Percentiles rank a stretch among this genome's conserved stretches.
phyloP scores from a whole-genome alignment of 2,797 vertebrate species.

The Pipistrellus pipistrellus region DNA sequence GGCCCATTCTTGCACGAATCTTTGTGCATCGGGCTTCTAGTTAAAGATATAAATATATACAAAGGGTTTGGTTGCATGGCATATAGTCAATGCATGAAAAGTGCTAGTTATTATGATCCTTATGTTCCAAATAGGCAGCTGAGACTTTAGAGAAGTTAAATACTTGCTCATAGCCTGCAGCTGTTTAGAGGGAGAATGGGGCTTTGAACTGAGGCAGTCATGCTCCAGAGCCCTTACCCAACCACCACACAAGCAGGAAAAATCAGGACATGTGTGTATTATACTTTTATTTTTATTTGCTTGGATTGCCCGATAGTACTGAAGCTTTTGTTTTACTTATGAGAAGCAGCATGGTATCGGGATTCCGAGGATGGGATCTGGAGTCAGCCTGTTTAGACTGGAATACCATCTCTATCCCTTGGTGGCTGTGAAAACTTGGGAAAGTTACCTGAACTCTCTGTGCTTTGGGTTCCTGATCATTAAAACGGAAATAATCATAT shows the following conservation, averaged over 20 bases:
- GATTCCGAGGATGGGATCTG: not conserved
- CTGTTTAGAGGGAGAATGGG: not conserved
- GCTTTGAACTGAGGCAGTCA: not conserved
- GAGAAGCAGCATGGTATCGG: not conserved
- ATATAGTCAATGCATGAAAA: not conserved
- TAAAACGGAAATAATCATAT: not conserved
- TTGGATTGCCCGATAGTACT: not conserved
- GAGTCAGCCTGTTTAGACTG: not conserved
- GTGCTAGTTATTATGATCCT: not conserved
- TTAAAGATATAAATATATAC: not conserved
- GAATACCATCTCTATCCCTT: not conserved
- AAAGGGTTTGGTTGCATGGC: not conserved
- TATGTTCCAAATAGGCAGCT: not conserved
- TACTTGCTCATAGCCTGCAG: not conserved
- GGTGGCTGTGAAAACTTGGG: not conserved
- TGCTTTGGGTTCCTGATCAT: not conserved
- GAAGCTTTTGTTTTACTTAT: conserved; percentile 17
- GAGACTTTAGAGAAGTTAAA: not conserved
- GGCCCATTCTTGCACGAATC: no score
- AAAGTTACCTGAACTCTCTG: not conserved
- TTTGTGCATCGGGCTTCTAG: no score
- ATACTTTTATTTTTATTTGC: conserved; percentile 18
- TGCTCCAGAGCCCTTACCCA: not conserved
- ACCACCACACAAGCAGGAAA: not conserved
- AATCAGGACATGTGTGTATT: not conserved